Conservation (phyloP, 2,113 vertebrate species). For the Leucopsar rothschildi region DNA sequence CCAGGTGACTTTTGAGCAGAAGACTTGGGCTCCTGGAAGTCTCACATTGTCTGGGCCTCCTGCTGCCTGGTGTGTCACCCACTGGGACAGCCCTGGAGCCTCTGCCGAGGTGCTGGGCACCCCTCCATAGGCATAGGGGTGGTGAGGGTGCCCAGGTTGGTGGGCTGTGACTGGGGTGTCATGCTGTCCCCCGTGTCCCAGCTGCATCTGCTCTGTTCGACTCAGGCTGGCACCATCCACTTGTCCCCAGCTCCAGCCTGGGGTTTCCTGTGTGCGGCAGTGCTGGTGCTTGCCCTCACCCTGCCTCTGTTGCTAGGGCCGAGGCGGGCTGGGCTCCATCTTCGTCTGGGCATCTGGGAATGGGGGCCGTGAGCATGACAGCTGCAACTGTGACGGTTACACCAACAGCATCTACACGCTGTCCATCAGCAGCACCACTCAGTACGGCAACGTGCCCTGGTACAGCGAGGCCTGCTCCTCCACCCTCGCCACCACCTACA, state of each 20-base stretch:
- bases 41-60: not conserved
- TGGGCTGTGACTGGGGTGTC: not conserved
- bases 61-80: not conserved
- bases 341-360: slow-evolving; percentile 99
- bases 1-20: not conserved
- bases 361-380: slow-evolving; percentile 93
- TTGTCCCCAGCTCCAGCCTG: not conserved
- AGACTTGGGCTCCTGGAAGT: not conserved
- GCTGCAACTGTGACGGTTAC: slow-evolving; percentile 98
- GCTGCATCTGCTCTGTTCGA: not conserved
- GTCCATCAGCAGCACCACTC: slow-evolving; percentile 97
- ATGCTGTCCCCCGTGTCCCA: not conserved
- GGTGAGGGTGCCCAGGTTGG: rapidly evolving
- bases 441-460: slow-evolving; percentile 94
- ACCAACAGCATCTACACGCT: slow-evolving; percentile 99
- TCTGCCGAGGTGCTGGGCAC: not conserved
- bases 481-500: slow-evolving; percentile 96
- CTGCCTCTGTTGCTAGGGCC: slow-evolving; percentile 78
- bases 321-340: slow-evolving; percentile 90
- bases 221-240: not conserved
- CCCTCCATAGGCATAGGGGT: not conserved
- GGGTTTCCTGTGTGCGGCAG: not conserved
- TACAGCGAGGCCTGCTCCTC: slow-evolving; percentile 99
- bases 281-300: not conserved
- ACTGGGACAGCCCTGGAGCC: not conserved